Evolutionary conservation across 2,888 invertebrate genomes (phyloP).

Genomic region (Rhogogaster chlorosoma): DNA sequence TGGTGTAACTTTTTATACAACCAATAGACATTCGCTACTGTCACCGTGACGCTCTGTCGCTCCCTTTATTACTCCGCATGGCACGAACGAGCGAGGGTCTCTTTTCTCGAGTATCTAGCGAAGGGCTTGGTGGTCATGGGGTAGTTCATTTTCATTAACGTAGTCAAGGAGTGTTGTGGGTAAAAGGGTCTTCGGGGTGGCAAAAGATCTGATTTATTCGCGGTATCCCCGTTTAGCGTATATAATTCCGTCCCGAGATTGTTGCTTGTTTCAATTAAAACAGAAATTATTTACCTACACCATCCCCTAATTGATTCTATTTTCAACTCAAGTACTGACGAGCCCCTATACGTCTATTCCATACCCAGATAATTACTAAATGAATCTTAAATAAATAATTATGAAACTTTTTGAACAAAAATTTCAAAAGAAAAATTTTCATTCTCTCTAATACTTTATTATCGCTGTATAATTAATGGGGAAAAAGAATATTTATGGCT

Average conservation of each 20-base stretch:
- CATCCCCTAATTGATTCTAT: not conserved
- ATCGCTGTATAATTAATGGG: not conserved
- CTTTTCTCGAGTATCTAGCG: not conserved
- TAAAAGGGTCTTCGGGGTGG: slow-evolving; percentile 38
- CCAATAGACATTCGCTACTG: slow-evolving; percentile 18
- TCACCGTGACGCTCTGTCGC: slow-evolving; percentile 16
- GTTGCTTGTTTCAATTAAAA: not conserved
- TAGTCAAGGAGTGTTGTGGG: slow-evolving; percentile 36
- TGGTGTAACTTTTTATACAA: not conserved
- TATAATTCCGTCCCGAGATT: not conserved
- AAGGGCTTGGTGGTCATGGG: slow-evolving; percentile 31
- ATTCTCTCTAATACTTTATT: not conserved
- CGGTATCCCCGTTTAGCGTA: not conserved
- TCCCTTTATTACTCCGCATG: slow-evolving; percentile 10
- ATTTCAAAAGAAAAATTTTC: not conserved
- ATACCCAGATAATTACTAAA: not conserved
- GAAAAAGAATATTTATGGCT: not conserved
- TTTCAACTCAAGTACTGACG: not conserved
- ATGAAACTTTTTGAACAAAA: not conserved
- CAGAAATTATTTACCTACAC: not conserved
- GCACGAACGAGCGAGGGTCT: not conserved
- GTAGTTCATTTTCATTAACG: slow-evolving; percentile 46
- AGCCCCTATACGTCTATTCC: not conserved
- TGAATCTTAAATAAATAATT: not conserved
- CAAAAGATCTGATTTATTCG: slow-evolving; percentile 35